phyloP scores from a whole-genome alignment of 2,888 invertebrate species.

The Dynastes grantii region DNA sequence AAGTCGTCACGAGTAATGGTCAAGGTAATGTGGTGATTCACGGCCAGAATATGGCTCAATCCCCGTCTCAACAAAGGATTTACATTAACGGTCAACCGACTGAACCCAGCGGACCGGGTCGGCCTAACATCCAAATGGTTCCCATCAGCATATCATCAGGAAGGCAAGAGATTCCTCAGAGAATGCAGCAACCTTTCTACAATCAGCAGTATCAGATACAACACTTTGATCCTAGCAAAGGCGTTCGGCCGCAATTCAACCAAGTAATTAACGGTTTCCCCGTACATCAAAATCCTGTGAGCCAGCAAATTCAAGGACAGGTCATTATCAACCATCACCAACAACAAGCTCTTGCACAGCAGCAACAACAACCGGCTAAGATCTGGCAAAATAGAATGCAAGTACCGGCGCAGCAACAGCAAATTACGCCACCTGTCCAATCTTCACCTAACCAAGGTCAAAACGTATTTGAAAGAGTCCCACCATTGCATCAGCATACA shows the following conservation, averaged over 20 bases:
- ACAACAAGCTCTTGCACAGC: slow-evolving; percentile 56
- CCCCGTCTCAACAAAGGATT: slow-evolving; percentile 65
- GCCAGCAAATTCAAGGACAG: slow-evolving; percentile 74
- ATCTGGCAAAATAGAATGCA: slow-evolving; percentile 63
- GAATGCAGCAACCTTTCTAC: slow-evolving; percentile 60
- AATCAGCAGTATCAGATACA: slow-evolving; percentile 61
- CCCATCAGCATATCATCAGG: slow-evolving; percentile 61
- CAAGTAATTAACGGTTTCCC: slow-evolving; percentile 64
- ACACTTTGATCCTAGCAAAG: slow-evolving; percentile 68
- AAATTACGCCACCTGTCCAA: slow-evolving; percentile 57
- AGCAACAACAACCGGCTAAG: slow-evolving; percentile 64
- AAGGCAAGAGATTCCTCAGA: slow-evolving; percentile 58
- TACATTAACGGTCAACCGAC: slow-evolving; percentile 66
- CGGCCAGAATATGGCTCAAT: slow-evolving; percentile 51
- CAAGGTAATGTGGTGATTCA: slow-evolving; percentile 53
- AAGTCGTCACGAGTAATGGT: slow-evolving; percentile 50
- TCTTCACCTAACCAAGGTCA: slow-evolving; percentile 58
- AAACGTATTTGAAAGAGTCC: slow-evolving; percentile 79
- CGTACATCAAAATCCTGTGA: slow-evolving; percentile 63
- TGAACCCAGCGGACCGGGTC: slow-evolving; percentile 68
- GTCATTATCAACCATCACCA: slow-evolving; percentile 62
- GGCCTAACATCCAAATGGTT: slow-evolving; percentile 67
- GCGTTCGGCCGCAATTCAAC: slow-evolving; percentile 61
- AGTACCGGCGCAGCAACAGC: slow-evolving; percentile 75
- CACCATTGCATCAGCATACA: slow-evolving; percentile 82